Base-by-base conservation (phyloP, 2,888 invertebrate genomes). In the Sepioteuthis lessoniana region DNA sequence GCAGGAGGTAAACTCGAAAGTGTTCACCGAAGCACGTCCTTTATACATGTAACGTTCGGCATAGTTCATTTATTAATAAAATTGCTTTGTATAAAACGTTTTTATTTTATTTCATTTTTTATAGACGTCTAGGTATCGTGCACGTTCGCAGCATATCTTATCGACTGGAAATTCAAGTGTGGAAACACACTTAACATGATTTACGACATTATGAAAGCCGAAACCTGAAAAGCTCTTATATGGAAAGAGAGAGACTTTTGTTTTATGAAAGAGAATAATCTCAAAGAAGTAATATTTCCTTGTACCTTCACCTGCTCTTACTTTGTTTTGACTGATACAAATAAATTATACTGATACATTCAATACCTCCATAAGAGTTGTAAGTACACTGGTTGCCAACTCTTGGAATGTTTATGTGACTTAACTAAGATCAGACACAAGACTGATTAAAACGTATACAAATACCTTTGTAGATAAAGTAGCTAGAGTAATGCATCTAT, bases 261-360 rank as follows among this genome's bases (percentile, higher is more conserved):
- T 76, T 76, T n/a, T 76, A 76, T 76, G 76, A 76, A 76, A 76
- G 76, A n/a, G 76, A n/a, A 76, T 76, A 76, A 19, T n/a, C n/a
- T 13, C n/a, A 10, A n/a, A 76, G n/a, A 10, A n/a, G n/a, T 76
- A 76, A 76, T 5, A n/a, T n/a, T n/a, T n/a, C n/a, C 76, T 76
- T 76, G 76, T 76, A 10, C n/a, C n/a, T n/a, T 76, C 76, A 76
- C 76, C 76, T 76, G 76, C 76, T 76, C 76, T 76, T 76, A n/a
- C 76, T 76, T 76, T 76, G 13, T n/a, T n/a, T 76, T 76, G 13
- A 76, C 76, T n/a, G 76, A 76, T 76, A n/a, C 76, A n/a, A n/a
- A 76, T 76, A 76, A 76, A 76, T 76, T 76, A 76, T 76, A n/a
- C n/a, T n/a, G 76, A n/a, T n/a, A n/a, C 76, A n/a, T n/a, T 76